A percentile compares a stretch with the other conserved stretches of the same genome.
Evolutionary conservation across 1,140 invertebrate genomes (phyloP).

Genomic region (Mya arenaria): DNA sequence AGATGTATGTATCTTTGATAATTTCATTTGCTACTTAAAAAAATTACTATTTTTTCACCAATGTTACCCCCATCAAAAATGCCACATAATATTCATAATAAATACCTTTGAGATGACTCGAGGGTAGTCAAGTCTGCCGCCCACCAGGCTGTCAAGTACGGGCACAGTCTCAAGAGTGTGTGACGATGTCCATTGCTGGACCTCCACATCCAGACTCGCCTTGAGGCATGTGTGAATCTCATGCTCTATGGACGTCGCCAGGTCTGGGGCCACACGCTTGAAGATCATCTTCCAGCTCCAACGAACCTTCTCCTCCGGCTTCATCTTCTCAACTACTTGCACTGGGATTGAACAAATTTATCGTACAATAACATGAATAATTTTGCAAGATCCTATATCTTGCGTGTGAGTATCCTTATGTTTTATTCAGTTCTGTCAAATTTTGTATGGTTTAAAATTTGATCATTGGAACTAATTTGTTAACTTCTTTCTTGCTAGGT

Average conservation of each 20-base stretch:
- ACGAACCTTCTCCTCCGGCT: conserved; percentile 69
- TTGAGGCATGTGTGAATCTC: conserved; percentile 64
- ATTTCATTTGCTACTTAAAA: too few species aligned
- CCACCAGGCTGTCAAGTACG: conserved; percentile 60
- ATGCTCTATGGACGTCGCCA: conserved; percentile 68
- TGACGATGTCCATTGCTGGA: conserved; percentile 60
- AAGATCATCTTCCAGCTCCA: conserved; percentile 79
- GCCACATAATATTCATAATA: not conserved
- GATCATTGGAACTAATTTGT: too few species aligned
- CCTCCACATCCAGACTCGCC: conserved; percentile 61
- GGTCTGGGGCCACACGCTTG: conserved; percentile 70
- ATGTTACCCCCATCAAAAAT: too few species aligned
- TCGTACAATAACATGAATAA: not conserved
- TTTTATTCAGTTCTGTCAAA: too few species aligned
- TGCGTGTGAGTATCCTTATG: too few species aligned
- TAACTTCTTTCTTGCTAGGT: too few species aligned
- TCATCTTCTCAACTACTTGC: conserved; percentile 74
- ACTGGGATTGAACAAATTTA: conserved; percentile 12
- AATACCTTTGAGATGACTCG: conserved; percentile 72
- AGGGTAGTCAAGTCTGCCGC: conserved; percentile 75
- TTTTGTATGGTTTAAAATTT: too few species aligned
- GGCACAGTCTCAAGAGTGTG: conserved; percentile 60
- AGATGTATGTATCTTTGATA: too few species aligned
- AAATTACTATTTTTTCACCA: too few species aligned
- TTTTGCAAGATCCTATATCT: too few species aligned